Conservation (phyloP, 2,888 invertebrate genomes). For the Acrocera orbiculus region DNA sequence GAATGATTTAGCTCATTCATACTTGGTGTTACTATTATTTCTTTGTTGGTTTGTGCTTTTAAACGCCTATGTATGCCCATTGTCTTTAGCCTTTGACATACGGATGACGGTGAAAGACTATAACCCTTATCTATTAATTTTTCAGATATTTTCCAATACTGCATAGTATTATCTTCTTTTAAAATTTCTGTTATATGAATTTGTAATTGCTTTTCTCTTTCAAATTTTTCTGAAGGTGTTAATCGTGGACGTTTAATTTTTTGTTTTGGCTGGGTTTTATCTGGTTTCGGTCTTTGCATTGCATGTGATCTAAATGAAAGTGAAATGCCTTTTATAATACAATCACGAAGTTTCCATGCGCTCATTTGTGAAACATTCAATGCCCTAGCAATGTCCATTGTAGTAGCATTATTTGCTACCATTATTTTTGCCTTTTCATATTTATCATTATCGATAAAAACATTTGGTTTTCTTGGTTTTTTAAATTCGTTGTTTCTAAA, state of each 20-base stretch:
- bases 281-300: constrained; percentile 5
- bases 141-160: constrained; percentile 30
- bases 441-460: constrained; percentile 28
- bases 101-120: constrained; percentile 28
- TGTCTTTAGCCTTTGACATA: constrained; percentile 29
- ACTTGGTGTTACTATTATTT: too few relatives aligned
- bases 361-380: constrained; percentile 30
- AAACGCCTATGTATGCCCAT: constrained; percentile 29
- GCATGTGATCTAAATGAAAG: constrained; percentile 21
- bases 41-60: too few relatives aligned
- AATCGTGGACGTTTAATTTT: constrained; percentile 16
- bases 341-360: constrained; percentile 30
- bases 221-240: too few relatives aligned
- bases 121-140: constrained; percentile 28
- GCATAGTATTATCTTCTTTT: constrained; percentile 28
- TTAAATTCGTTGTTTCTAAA: too few relatives aligned
- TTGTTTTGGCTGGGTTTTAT: constrained; percentile 1
- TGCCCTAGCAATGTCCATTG: constrained; percentile 29
- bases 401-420: constrained; percentile 26
- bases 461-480: constrained; percentile 29
- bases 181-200: constrained; percentile 28
- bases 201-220: constrained; percentile 26
- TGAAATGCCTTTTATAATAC: constrained; percentile 28
- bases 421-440: constrained; percentile 25
- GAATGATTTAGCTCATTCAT: too few relatives aligned